A percentile compares a stretch with the other conserved stretches of the same genome.
Conservation (phyloP, 1,140 invertebrate species). For the Papilio xuthus region DNA sequence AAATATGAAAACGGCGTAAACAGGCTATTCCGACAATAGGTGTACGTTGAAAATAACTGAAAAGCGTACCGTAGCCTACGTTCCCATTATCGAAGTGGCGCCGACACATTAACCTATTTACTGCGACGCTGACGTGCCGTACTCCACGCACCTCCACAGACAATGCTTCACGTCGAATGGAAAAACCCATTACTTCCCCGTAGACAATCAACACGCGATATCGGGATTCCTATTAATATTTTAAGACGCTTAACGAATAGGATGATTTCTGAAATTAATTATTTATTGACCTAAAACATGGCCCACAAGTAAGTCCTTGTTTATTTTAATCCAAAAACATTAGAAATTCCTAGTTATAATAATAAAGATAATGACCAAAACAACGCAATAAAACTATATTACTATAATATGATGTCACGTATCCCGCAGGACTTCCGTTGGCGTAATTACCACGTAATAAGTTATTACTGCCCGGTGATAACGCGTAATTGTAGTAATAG, state of each 20-base stretch:
- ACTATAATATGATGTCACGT: neutral
- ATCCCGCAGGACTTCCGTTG: slow-evolving; percentile 24
- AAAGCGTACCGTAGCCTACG: neutral
- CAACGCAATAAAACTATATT: neutral
- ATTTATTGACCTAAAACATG: no score
- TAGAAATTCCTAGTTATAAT: neutral
- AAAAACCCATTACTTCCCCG: neutral
- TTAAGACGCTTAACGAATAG: neutral
- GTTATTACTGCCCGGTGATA: slow-evolving; percentile 46
- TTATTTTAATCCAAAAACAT: no score
- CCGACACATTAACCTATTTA: slow-evolving; percentile 11
- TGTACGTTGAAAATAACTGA: neutral
- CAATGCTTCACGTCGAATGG: slow-evolving; percentile 1
- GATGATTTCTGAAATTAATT: no score
- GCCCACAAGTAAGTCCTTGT: no score
- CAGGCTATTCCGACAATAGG: neutral
- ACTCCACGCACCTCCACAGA: neutral
- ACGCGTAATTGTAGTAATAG: slow-evolving; percentile 46
- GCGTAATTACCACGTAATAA: slow-evolving; percentile 52
- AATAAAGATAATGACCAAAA: neutral
- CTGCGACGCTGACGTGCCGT: neutral
- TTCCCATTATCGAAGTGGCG: slow-evolving; percentile 9
- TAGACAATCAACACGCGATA: neutral
- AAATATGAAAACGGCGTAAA: neutral
- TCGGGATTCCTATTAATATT: neutral